Evolutionary conservation across 53 echinoderm and acorn worm genomes (phyloP).

Genomic region (Crossaster papposus): DNA sequence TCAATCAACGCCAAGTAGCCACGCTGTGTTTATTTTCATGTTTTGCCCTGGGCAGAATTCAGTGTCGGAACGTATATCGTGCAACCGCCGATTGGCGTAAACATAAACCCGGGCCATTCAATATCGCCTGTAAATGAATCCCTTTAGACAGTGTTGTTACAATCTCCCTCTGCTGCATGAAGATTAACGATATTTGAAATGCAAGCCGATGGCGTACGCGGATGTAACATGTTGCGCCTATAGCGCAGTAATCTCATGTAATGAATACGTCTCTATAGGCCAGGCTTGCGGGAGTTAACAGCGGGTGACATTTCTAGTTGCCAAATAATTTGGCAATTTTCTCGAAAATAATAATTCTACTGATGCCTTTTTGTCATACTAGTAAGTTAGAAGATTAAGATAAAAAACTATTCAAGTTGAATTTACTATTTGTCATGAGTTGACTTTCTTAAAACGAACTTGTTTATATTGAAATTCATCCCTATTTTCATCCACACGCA

Average conservation of each 20-base stretch:
- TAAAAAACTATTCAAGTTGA: too few relatives aligned
- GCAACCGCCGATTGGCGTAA: neutral
- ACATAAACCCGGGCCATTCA: neutral
- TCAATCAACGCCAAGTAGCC: slow-evolving; percentile 11
- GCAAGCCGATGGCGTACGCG: neutral
- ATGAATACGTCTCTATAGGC: neutral
- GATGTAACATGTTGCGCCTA: neutral
- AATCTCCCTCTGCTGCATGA: neutral
- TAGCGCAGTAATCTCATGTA: neutral
- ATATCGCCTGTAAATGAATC: slow-evolving; percentile 12
- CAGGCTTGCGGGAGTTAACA: neutral
- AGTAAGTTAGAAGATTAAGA: too few relatives aligned
- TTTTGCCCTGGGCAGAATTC: slow-evolving; percentile 12
- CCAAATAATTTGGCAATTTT: too few relatives aligned
- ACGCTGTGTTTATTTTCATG: slow-evolving; percentile 21
- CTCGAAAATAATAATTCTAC: too few relatives aligned
- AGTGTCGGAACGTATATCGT: neutral
- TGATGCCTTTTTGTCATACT: too few relatives aligned
- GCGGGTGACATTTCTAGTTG: too few relatives aligned
- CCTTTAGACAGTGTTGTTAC: slow-evolving; percentile 8
- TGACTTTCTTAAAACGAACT: too few relatives aligned
- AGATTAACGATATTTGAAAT: slow-evolving; percentile 5
- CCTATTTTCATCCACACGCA: too few relatives aligned
- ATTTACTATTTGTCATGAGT: too few relatives aligned
- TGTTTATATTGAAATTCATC: too few relatives aligned